A percentile compares a stretch with the other conserved stretches of the same genome.
These are phyloP conservation scores for Eumerus sabulonum DNA, from an alignment of 2,888 invertebrate genomes.

Conservation along the genomic window DNA sequence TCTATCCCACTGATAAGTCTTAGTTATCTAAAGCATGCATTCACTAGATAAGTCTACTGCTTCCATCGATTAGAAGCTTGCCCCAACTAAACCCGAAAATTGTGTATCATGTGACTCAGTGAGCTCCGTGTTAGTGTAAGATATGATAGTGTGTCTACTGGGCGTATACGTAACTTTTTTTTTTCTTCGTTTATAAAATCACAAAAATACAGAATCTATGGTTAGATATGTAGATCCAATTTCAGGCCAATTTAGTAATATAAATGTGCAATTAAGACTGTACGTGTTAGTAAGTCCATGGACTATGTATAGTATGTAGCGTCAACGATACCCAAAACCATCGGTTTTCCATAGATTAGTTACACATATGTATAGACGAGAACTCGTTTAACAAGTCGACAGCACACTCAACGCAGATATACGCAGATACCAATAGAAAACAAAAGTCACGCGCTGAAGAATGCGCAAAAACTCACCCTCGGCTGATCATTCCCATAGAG, in stretches of 20 bases:
- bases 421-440: constrained; percentile 23
- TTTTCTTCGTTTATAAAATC: not conserved
- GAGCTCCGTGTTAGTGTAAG: too few species aligned
- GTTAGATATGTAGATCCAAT: not conserved
- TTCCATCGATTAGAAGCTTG: too few species aligned
- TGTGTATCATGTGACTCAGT: too few species aligned
- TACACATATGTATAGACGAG: not conserved
- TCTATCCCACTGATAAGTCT: too few species aligned
- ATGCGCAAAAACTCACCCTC: constrained; percentile 76
- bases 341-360: constrained; percentile 16
- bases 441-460: constrained; percentile 12
- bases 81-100: too few species aligned
- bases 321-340: not conserved
- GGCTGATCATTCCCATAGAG: constrained; percentile 73
- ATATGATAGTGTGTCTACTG: too few species aligned
- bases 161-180: constrained; percentile 38
- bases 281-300: too few species aligned
- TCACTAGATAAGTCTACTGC: too few species aligned
- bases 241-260: constrained; percentile 11
- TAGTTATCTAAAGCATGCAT: too few species aligned
- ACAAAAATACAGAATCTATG: too few species aligned
- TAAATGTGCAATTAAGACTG: not conserved
- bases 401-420: constrained; percentile 40
- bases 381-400: constrained; percentile 35
- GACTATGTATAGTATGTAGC: too few species aligned